These are phyloP conservation scores for Dasyornis broadbenti DNA, from an alignment of 2,113 vertebrate genomes.

Conservation along the genomic window DNA sequence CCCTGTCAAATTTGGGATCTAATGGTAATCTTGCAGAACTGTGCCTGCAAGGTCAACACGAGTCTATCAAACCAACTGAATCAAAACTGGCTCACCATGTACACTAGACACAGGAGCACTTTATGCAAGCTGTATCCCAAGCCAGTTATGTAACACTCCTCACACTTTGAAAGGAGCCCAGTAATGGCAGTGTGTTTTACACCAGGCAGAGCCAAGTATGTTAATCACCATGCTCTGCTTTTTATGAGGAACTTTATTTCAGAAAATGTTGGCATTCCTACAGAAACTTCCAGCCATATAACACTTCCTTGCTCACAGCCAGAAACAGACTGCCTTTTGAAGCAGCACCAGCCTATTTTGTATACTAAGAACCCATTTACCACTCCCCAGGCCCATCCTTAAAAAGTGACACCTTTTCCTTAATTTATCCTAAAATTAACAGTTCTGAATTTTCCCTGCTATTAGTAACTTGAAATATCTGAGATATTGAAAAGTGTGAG, in stretches of 20 bases:
- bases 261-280: neutral
- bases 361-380: neutral
- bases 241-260: neutral
- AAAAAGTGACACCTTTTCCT: neutral
- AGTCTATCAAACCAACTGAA: too few species aligned
- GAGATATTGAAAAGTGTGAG: neutral
- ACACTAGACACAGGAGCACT: neutral
- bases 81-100: rapidly evolving
- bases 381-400: neutral
- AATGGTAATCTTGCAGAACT: neutral
- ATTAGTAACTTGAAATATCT: neutral
- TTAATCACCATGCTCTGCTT: neutral
- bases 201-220: neutral
- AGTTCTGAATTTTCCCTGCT: neutral
- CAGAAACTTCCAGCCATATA: neutral
- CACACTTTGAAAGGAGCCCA: neutral
- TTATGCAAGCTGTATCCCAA: neutral
- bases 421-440: neutral
- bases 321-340: neutral
- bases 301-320: neutral
- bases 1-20: neutral
- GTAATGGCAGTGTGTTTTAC: neutral
- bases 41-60: neutral
- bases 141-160: neutral
- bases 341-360: neutral